Conservation (phyloP, 2,888 invertebrate genomes). For the Bursaphelenchus okinawaensis region DNA sequence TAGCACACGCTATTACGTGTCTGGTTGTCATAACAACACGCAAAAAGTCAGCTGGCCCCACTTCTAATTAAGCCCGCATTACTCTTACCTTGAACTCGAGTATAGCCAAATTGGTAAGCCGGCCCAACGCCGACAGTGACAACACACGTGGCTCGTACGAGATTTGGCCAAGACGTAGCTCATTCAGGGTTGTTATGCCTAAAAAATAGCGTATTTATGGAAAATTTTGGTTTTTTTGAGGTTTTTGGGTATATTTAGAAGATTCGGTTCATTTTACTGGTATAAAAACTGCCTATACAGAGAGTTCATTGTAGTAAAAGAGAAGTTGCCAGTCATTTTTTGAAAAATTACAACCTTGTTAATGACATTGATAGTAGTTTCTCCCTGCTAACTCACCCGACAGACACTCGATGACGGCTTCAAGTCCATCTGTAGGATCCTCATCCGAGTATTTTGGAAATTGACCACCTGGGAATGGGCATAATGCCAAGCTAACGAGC, state of each 20-base stretch:
- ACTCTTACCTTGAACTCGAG: conserved; percentile 23
- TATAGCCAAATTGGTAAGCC: conserved; percentile 3
- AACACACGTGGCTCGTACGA: background rate
- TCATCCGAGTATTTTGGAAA: background rate
- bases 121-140: conserved; percentile 13
- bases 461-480: conserved; percentile 16
- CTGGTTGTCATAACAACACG: background rate
- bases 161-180: conserved; percentile 12
- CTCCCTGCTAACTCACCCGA: background rate
- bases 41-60: background rate
- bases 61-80: no score
- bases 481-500: conserved; percentile 9
- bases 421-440: conserved; percentile 8
- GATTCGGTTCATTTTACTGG: no score
- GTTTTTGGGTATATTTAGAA: no score
- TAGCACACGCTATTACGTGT: conserved; percentile 1
- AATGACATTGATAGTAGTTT: no score
- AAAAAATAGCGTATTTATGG: no score
- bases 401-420: conserved; percentile 13
- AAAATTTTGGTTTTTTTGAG: no score
- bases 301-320: no score
- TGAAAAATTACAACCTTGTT: no score
- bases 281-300: no score
- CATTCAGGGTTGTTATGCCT: conserved; percentile 5
- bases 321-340: no score